phyloP scores from a whole-genome alignment of 2,113 vertebrate genomes.

The Gnathonemus echidnorhynchus region DNA sequence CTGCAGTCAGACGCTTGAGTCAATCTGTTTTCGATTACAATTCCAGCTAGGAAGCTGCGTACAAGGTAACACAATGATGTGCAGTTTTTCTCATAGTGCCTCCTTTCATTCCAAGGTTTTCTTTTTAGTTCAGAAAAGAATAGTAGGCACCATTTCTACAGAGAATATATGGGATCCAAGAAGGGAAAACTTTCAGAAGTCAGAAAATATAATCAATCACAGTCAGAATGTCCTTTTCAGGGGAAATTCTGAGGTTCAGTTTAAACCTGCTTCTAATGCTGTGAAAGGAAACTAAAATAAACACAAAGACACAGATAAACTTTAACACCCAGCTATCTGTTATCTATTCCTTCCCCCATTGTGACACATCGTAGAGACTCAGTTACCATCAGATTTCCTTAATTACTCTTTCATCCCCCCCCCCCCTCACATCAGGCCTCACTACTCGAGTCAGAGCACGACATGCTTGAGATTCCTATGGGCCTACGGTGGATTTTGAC shows the following conservation, averaged over 20 bases:
- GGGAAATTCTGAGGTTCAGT: background rate
- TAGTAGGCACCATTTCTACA: background rate
- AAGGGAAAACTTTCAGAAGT: background rate
- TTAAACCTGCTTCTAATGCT: background rate
- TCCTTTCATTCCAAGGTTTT: background rate
- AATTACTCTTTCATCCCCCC: background rate
- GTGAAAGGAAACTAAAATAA: background rate
- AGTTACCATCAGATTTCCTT: background rate
- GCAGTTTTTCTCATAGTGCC: background rate
- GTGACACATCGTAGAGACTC: background rate
- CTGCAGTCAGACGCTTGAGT: background rate
- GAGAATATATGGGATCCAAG: background rate
- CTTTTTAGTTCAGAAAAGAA: background rate
- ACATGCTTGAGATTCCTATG: background rate
- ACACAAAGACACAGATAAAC: background rate
- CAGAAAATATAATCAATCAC: background rate
- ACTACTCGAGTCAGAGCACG: background rate
- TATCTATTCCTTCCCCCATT: background rate
- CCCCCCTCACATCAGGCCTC: background rate
- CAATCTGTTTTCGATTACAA: constrained; percentile 20
- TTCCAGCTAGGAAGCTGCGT: background rate
- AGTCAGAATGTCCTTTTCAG: background rate
- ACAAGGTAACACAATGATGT: background rate
- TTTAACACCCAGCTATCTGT: background rate
- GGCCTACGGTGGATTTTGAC: background rate